A percentile compares a stretch with the other conserved stretches of the same genome.
These are phyloP conservation scores for Cyrtodaria siliqua DNA, from an alignment of 2,888 invertebrate genomes.

Conservation along the genomic window DNA sequence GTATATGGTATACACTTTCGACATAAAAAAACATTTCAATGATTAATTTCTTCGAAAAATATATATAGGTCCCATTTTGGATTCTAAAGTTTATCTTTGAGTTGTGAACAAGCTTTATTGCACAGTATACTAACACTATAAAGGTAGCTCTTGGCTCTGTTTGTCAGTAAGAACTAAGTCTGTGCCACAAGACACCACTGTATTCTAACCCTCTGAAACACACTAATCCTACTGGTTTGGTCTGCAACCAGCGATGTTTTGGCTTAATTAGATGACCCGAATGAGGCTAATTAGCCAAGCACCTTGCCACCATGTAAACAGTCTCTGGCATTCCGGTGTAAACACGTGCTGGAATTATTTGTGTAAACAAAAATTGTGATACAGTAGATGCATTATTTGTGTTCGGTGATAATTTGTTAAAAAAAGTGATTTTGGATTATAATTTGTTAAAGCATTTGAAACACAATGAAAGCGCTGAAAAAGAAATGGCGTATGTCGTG, in stretches of 20 bases:
- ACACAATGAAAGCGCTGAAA: constrained; percentile 53
- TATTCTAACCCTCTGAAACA: too few relatives aligned
- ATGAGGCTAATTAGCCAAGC: constrained; percentile 9
- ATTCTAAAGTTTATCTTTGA: too few relatives aligned
- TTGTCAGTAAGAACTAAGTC: not conserved
- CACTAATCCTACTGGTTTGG: too few relatives aligned
- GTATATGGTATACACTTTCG: too few relatives aligned
- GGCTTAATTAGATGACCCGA: not conserved
- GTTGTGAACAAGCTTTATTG: too few relatives aligned
- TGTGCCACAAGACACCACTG: not conserved
- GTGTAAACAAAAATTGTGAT: not conserved
- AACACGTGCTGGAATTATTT: too few relatives aligned
- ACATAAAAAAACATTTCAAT: too few relatives aligned
- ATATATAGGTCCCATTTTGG: too few relatives aligned
- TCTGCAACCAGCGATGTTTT: not conserved
- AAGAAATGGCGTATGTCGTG: constrained; percentile 62
- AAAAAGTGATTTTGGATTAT: not conserved
- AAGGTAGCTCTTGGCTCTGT: not conserved
- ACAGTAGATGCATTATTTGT: not conserved
- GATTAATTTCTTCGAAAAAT: too few relatives aligned
- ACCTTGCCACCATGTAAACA: constrained; percentile 9
- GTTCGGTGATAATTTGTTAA: too few relatives aligned
- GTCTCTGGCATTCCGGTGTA: constrained; percentile 6
- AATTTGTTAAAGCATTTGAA: not conserved
- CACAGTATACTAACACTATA: too few relatives aligned